Evolutionary conservation across 2,888 invertebrate species (phyloP).

Genomic region (Eristalinus aeneus): DNA sequence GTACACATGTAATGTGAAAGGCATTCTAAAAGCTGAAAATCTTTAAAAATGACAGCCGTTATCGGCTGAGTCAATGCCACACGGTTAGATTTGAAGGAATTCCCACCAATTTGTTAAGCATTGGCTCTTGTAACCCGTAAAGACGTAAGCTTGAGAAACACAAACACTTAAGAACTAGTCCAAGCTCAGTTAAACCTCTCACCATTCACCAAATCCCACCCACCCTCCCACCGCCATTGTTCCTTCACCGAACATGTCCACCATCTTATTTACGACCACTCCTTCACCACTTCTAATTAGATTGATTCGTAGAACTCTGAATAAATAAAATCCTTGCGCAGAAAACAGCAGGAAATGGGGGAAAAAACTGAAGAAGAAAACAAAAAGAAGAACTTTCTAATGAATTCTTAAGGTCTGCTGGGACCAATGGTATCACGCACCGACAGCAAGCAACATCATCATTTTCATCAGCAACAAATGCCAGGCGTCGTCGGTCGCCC

Average conservation of each 20-base stretch:
- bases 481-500: slow-evolving; percentile 11
- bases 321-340: slow-evolving; percentile 57
- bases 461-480: slow-evolving; percentile 69
- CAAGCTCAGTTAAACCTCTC: background rate
- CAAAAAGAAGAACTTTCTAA: slow-evolving; percentile 22
- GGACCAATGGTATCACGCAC: slow-evolving; percentile 70
- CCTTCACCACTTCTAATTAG: slow-evolving; percentile 47
- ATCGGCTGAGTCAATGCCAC: no score
- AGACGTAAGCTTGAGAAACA: no score
- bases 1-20: no score
- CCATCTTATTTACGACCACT: slow-evolving; percentile 28
- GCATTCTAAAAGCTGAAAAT: no score
- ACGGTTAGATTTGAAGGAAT: no score
- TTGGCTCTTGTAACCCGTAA: no score
- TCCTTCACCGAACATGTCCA: background rate
- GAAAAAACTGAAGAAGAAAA: background rate
- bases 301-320: slow-evolving; percentile 57
- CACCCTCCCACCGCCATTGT: background rate
- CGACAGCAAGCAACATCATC: slow-evolving; percentile 58
- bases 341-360: slow-evolving; percentile 10
- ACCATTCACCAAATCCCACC: background rate
- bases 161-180: no score
- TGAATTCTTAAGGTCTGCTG: slow-evolving; percentile 58
- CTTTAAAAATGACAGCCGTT: no score
- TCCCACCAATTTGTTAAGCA: no score